phyloP scores from a whole-genome alignment of 2,888 invertebrate genomes.

The Polia nebulosa region DNA sequence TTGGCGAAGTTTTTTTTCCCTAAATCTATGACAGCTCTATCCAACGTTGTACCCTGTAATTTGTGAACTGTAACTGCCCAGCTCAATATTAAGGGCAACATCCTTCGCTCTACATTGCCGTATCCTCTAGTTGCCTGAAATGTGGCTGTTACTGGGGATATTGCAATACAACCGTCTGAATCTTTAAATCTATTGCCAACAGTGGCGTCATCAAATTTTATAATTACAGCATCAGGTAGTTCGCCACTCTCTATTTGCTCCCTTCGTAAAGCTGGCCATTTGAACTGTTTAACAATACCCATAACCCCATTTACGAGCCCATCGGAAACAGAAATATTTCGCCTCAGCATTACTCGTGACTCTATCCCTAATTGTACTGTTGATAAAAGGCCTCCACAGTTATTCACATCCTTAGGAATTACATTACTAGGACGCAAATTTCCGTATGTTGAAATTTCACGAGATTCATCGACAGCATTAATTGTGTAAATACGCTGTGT shows the following conservation, averaged over 20 bases:
- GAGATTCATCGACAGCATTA: no score
- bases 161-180: no score
- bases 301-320: not conserved
- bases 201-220: slow-evolving; percentile 1
- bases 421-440: no score
- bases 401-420: not conserved
- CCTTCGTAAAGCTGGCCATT: not conserved
- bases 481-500: not conserved
- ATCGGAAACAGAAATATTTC: not conserved
- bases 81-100: not conserved
- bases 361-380: not conserved
- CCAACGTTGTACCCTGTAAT: not conserved
- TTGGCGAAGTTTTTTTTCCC: not conserved
- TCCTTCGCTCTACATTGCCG: not conserved
- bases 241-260: not conserved
- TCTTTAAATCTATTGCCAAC: not conserved
- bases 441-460: no score
- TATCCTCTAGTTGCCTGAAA: not conserved
- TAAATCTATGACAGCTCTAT: no score
- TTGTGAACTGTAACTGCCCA: not conserved
- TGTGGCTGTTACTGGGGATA: not conserved
- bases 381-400: not conserved
- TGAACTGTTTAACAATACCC: not conserved
- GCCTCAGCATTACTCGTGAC: not conserved
- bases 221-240: not conserved